These are phyloP conservation scores for Gymnoscopelus braueri DNA, from an alignment of 2,797 vertebrate genomes.

Conservation along the genomic window DNA sequence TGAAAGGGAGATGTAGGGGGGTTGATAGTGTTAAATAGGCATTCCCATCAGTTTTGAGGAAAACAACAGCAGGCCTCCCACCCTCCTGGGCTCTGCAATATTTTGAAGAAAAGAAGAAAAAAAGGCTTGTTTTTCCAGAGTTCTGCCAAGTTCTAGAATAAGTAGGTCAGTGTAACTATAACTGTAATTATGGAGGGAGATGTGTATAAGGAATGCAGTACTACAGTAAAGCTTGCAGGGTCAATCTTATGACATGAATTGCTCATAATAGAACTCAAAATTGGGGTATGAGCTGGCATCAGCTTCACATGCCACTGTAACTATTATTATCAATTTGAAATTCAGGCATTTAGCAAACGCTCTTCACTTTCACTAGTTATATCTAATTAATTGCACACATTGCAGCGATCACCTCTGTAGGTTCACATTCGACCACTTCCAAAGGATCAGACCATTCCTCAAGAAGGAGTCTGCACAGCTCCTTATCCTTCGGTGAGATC, in stretches of 20 bases:
- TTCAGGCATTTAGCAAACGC: too few species aligned
- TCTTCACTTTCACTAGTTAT: too few species aligned
- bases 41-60: slow-evolving; percentile 7
- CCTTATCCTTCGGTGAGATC: too few species aligned
- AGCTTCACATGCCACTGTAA: neutral
- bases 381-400: too few species aligned
- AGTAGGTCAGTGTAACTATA: slow-evolving; percentile 56
- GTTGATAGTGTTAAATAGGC: slow-evolving; percentile 19
- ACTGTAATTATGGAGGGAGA: slow-evolving; percentile 43
- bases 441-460: too few species aligned
- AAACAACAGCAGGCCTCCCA: slow-evolving; percentile 25
- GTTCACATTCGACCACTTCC: too few species aligned
- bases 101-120: slow-evolving; percentile 8
- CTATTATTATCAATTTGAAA: too few species aligned
- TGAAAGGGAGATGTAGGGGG: slow-evolving; percentile 1
- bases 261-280: slow-evolving; percentile 34
- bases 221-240: slow-evolving; percentile 17
- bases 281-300: slow-evolving; percentile 12
- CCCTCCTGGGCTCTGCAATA: slow-evolving; percentile 39
- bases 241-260: slow-evolving; percentile 27
- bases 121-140: slow-evolving; percentile 38
- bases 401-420: too few species aligned
- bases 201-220: slow-evolving; percentile 17
- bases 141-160: slow-evolving; percentile 51
- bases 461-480: too few species aligned